These are phyloP conservation scores for Axinella damicornis DNA, from an alignment of 37 sponge, comb jelly and placozoan genomes.

Conservation along the genomic window DNA sequence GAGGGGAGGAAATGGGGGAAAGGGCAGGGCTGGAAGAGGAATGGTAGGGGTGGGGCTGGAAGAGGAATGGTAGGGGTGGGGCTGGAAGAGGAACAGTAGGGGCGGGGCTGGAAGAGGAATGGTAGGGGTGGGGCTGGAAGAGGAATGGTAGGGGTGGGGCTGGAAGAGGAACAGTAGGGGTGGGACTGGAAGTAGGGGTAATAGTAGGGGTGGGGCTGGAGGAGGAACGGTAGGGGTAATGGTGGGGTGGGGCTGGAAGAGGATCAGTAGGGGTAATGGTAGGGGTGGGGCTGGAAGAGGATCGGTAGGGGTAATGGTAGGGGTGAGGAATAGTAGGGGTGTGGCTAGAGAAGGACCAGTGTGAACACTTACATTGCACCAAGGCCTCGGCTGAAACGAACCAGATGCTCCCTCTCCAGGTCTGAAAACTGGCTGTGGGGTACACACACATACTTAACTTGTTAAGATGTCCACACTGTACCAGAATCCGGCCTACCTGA, in stretches of 20 bases:
- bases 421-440: constrained; percentile 70
- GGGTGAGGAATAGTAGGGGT: too few relatives aligned
- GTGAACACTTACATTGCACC: constrained; percentile 62
- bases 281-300: too few relatives aligned
- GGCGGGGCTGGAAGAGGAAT: too few relatives aligned
- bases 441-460: neutral
- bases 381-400: constrained; percentile 55
- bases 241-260: too few relatives aligned
- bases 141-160: too few relatives aligned
- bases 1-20: too few relatives aligned
- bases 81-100: too few relatives aligned
- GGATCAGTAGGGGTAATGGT: too few relatives aligned
- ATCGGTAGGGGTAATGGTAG: too few relatives aligned
- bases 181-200: neutral
- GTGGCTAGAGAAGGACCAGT: neutral
- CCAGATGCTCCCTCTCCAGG: constrained; percentile 70
- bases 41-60: neutral
- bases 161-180: too few relatives aligned
- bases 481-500: constrained; percentile 63
- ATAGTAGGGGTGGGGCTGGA: neutral
- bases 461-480: neutral
- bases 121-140: too few relatives aligned
- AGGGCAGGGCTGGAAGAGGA: neutral
- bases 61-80: neutral
- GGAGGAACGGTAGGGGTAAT: neutral